phyloP scores from a whole-genome alignment of 2,888 invertebrate species.

The Rapana venosa region DNA sequence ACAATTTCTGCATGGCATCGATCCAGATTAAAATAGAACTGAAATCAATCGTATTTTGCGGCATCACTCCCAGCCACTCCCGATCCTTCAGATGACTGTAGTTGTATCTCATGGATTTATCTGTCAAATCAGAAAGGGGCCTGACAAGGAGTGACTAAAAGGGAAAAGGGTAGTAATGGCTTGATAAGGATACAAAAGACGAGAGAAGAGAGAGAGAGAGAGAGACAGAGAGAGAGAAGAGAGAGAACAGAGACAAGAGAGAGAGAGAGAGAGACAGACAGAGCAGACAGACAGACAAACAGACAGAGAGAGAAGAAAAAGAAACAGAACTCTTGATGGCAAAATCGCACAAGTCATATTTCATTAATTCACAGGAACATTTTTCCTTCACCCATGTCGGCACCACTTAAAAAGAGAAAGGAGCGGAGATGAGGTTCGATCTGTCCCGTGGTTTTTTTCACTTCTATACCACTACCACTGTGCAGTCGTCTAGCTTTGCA shows the following conservation, averaged over 20 bases:
- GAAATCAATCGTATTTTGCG: too few species aligned
- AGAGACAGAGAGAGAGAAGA: not conserved
- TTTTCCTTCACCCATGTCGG: not conserved
- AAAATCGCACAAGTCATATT: slow-evolving; percentile 17
- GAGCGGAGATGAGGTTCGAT: slow-evolving; percentile 13
- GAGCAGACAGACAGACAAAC: slow-evolving; percentile 1
- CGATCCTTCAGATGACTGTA: too few species aligned
- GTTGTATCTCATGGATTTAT: too few species aligned
- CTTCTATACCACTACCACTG: not conserved
- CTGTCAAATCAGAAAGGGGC: too few species aligned
- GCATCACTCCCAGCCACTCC: too few species aligned
- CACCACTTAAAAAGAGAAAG: slow-evolving; percentile 7
- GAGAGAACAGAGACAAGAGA: not conserved
- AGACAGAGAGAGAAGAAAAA: not conserved
- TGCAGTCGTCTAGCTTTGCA: not conserved
- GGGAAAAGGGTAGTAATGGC: not conserved
- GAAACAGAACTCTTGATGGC: not conserved
- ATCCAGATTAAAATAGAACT: too few species aligned
- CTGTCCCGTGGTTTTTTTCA: not conserved
- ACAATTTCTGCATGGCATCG: too few species aligned
- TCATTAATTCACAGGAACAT: not conserved
- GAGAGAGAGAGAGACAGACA: not conserved
- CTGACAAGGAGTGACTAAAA: too few species aligned
- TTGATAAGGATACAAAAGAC: not conserved
- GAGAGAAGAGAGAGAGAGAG: slow-evolving; percentile 9